phyloP scores from a whole-genome alignment of 2,113 vertebrate genomes.

The Labrus mixtus region DNA sequence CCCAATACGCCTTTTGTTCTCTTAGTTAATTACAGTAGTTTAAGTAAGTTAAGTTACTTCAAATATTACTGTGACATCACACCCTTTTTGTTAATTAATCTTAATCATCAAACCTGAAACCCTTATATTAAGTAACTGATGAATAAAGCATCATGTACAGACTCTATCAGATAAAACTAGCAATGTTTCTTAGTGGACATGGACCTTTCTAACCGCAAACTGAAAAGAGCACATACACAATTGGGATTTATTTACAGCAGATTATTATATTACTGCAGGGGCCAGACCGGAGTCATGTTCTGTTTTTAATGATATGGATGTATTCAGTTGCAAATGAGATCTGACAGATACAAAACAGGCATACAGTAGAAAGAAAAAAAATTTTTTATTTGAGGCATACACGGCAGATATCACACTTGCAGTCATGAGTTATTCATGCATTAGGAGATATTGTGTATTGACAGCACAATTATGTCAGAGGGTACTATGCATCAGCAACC shows the following conservation, averaged over 20 bases:
- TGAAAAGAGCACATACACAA: not conserved
- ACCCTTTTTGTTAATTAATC: not conserved
- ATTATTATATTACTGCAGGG: conserved; percentile 16
- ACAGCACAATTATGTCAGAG: conserved; percentile 66
- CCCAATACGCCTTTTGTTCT: too few species aligned
- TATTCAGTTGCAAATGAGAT: conserved; percentile 46
- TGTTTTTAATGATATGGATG: conserved; percentile 23
- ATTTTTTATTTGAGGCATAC: conserved; percentile 28
- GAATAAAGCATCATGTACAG: not conserved
- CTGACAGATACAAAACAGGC: conserved; percentile 32
- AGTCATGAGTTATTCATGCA: conserved; percentile 67
- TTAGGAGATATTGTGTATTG: conserved; percentile 58
- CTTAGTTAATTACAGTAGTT: too few species aligned
- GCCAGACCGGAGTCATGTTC: conserved; percentile 19
- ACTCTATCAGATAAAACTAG: not conserved
- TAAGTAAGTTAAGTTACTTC: not conserved
- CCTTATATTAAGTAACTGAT: not conserved
- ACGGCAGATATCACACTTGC: conserved; percentile 42
- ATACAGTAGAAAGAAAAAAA: conserved; percentile 39
- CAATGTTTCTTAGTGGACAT: not conserved
- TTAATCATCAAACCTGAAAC: not conserved
- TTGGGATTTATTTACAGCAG: conserved; percentile 12
- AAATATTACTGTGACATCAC: not conserved
- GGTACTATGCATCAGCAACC: conserved; percentile 54
- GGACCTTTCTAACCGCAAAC: not conserved